Conservation (phyloP, 2,888 invertebrate species). For the Allophyes oxyacanthae region DNA sequence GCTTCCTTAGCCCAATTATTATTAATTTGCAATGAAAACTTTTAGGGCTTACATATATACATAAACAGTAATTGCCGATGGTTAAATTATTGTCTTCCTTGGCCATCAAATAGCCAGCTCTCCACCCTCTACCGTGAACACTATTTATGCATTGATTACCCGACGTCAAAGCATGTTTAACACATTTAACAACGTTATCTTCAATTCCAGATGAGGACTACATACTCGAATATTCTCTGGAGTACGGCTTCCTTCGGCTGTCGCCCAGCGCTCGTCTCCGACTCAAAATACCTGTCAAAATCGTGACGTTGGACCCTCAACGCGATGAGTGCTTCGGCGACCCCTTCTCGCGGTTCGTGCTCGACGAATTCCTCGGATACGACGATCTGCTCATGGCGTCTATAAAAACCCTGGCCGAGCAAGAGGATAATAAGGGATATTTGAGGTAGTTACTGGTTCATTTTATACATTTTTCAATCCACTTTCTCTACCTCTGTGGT, state of each 20-base stretch:
- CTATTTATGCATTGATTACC: too few species aligned
- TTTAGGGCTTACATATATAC: too few species aligned
- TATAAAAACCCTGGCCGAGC: conserved; percentile 97
- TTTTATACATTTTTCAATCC: too few species aligned
- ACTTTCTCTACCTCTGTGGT: too few species aligned
- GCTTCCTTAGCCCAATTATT: too few species aligned
- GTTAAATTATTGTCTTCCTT: not conserved
- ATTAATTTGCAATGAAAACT: too few species aligned
- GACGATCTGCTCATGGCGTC: conserved; percentile 99
- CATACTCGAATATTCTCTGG: conserved; percentile 98
- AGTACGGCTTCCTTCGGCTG: conserved; percentile 98
- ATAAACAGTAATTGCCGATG: too few species aligned
- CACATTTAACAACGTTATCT: not conserved
- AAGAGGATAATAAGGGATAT: conserved; percentile 98
- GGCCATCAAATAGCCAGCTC: too few species aligned
- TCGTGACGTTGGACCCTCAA: conserved; percentile 95
- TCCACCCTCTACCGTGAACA: too few species aligned
- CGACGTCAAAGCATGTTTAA: too few species aligned
- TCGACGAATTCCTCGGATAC: conserved; percentile 98
- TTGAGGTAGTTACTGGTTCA: conserved; percentile 89
- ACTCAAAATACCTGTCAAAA: conserved; percentile 97
- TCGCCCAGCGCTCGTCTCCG: conserved; percentile 95
- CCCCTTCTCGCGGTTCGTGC: conserved; percentile 95
- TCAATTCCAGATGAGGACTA: conserved; percentile 94
- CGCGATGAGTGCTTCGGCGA: conserved; percentile 98